Evolutionary conservation across 2,888 invertebrate genomes (phyloP), one percentile per base, ranked within the genome.

Genomic region (Silvanus unidentatus): DNA sequence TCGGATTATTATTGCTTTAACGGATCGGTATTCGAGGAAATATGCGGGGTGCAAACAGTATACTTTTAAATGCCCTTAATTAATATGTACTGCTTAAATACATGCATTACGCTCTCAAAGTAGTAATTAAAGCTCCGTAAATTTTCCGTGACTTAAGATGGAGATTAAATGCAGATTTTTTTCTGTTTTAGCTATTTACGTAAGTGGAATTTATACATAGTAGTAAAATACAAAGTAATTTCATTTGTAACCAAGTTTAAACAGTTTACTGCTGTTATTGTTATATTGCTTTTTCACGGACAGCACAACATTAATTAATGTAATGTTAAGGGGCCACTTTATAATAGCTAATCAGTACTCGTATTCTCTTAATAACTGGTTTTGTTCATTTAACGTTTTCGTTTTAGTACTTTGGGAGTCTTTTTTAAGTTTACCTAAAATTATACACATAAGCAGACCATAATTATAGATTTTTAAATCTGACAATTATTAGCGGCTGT

Each of bases 401-500:
- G 45, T 54, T 51, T 50, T 48, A 46, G 42, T 49, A 46, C 44
- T 46, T 47, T 39, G 29, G 13, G 36, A 36, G 43, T 36, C 11
- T 35, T 52, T 47, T 28, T 49, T 53, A 47, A 47, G 48, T 53
- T 49, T 44, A 16, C 32, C 30, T 40, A 41, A 54, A 55, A 57
- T 55, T 55, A 54, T 51, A 50, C 50, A 48, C 46, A 44, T 42
- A 44, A 32, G 44, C 42, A 43, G 40, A 40, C 44, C 53, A 52
- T 59, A 60, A 59, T 59, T 59, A 60, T 57, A 56, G 53, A 58
- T 32, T 32, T 15, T 37, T 9, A 16, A 15, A 58, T 62, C 61
- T 55, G 60, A 59, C 62, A 58, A 62, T 63, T 64, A 64, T 60
- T 55, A 59, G 50, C 54, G 49, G 49, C 43, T 37, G 50, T 52